Evolutionary conservation across 2,797 vertebrate genomes (phyloP), one percentile per base, ranked within the genome.

Genomic region (Chloroceryle inda): DNA sequence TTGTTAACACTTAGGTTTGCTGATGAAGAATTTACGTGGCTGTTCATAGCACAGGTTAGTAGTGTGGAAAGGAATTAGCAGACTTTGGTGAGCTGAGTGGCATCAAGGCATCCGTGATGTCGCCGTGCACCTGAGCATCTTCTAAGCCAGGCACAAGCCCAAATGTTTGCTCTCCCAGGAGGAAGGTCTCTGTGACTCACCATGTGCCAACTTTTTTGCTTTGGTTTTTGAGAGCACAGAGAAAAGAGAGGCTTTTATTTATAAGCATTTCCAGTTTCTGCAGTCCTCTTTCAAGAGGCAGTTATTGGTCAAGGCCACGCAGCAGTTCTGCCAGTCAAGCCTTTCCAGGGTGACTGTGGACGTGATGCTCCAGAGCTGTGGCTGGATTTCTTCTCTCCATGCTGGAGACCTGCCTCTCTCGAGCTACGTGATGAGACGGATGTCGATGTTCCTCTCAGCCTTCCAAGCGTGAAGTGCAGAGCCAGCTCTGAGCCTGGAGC

Each of bases 391-490:
- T 73, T 29, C 91, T 77, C 72, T 56, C 42, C 0, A 0, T 53
- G 85, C 53, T 42, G 73, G 82, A 88, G 89, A 85, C 62, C 88
- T 94, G 88, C 62, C 62, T 89, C 75, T 68, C 58, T 44, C 0
- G 4, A 91, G 87, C 92, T 95, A 86, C 69, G 68, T 96, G 95
- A 85, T 72, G 88, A 94, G 94, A 84, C 35, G 12, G 53, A 59
- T 86, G 88, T 84, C 92, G 86, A 58, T 86, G 95, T 92, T 88
- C 89, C 66, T 80, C 76, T 14, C 75, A 88, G 85, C 85, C 77
- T 90, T 74, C 95, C 96, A 90, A 88, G 94, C 42, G 5, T 83
- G 85, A 92, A 93, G 89, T 49, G 79, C 87, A n/a, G 91, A 91
- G 89, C 92, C 86, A 92, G 91, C 88, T 73, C 92, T 14, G 42